Evolutionary conservation across 1,140 invertebrate species (phyloP).

Genomic region (Drosophila rufa): DNA sequence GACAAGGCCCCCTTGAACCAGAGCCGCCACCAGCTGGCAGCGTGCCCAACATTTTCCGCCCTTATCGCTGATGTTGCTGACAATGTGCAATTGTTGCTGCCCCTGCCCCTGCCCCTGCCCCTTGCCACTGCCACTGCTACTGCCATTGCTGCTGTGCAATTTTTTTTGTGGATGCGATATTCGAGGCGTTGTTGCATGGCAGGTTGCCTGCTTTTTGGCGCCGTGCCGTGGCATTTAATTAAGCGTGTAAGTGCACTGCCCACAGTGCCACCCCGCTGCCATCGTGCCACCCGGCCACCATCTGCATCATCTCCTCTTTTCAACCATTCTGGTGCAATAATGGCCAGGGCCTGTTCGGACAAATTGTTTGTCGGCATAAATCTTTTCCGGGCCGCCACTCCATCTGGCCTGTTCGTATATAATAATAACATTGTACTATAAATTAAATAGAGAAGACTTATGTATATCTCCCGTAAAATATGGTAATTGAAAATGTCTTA

Average conservation of each 20-base stretch:
- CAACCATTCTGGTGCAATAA: conserved; percentile 13
- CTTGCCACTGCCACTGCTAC: conserved; percentile 15
- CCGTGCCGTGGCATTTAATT: conserved; percentile 70
- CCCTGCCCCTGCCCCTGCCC: conserved; percentile 3
- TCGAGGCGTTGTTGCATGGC: conserved; percentile 57
- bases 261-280: neutral
- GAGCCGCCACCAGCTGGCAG: conserved; percentile 46
- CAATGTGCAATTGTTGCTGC: conserved; percentile 62
- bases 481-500: conserved; percentile 15
- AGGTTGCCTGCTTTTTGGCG: conserved; percentile 69
- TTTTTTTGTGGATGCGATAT: conserved; percentile 18
- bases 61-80: conserved; percentile 80
- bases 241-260: conserved; percentile 77
- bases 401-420: conserved; percentile 11
- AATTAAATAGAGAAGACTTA: neutral
- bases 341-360: conserved; percentile 26
- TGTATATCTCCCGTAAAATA: conserved; percentile 11
- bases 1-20: neutral
- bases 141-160: conserved; percentile 18
- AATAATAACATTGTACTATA: conserved; percentile 25
- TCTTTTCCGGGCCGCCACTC: conserved; percentile 20
- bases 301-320: conserved; percentile 2
- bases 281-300: neutral
- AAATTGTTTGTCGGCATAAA: conserved; percentile 51
- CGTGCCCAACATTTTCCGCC: conserved; percentile 61